Base-by-base conservation (phyloP, 2,113 vertebrate species). In the Larimichthys polyactis region DNA sequence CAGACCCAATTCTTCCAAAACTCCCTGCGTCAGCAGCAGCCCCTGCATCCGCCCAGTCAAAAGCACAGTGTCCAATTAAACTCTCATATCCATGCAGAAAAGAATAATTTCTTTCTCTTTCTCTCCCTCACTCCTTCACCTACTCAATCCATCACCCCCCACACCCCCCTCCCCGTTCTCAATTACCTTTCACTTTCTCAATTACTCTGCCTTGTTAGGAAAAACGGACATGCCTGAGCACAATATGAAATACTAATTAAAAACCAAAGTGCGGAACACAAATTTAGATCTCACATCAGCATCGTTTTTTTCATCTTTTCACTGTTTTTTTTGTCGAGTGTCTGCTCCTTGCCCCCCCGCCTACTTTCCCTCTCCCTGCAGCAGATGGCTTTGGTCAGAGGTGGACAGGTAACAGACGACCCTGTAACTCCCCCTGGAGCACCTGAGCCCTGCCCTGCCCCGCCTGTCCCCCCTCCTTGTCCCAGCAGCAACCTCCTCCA, bases 331-430 rank as follows among this genome's bases (percentile, higher is more conserved):
- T 70, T 44, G n/a, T 58, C 8, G 15, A 48, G 65, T 48, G 51
- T 75, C 84, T 87, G 78, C 71, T 64, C 60, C 17, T 20, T 32
- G 43, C 51, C 58, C 65, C 65, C 48, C 44, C 48, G 11, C 73
- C 40, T 64, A 57, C 62, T 60, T 63, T 44, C 32, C 32, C 43
- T 60, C 71, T 90, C 85, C 84, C 92, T 49, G 71, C 62, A 95
- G 94, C 94, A 95, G 95, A 95, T 89, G 92, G 93, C 88, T 70
- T 75, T 82, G 90, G 92, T 95, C 91, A 90, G 89, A 93, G 93
- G 93, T 95, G 89, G 92, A 93, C 94, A 94, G 94, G 92, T 95
- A 95, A 93, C 95, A 95, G 92, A 94, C 76, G 87, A 93, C 92
- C 90, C 87, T 52, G 32, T 75, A 84, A 85, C 67, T 78, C 89